phyloP scores from a whole-genome alignment of 2,888 invertebrate species.

The Rhyacophila evoluta region DNA sequence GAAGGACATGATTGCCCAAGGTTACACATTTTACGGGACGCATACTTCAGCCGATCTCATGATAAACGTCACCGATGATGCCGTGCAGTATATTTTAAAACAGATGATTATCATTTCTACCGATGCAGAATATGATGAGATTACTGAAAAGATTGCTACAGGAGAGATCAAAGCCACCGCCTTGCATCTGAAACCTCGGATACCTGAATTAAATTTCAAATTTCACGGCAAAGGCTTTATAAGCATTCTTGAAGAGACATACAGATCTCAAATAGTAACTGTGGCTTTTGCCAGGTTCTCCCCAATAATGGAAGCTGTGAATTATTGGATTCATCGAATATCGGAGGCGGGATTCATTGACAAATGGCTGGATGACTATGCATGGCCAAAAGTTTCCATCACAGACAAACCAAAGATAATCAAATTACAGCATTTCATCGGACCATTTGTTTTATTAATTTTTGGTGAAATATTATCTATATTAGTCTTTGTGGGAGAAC shows the following conservation, averaged over 20 bases:
- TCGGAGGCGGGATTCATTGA: slow-evolving; percentile 48
- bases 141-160: slow-evolving; percentile 41
- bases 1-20: slow-evolving; percentile 48
- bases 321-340: slow-evolving; percentile 47
- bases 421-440: slow-evolving; percentile 41
- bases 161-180: slow-evolving; percentile 41
- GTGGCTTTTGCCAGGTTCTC: slow-evolving; percentile 48
- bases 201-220: slow-evolving; percentile 44
- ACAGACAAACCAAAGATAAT: slow-evolving; percentile 27
- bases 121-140: slow-evolving; percentile 32
- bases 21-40: slow-evolving; percentile 47
- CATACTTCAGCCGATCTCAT: slow-evolving; percentile 32
- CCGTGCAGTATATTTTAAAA: slow-evolving; percentile 40
- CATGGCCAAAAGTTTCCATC: slow-evolving; percentile 29
- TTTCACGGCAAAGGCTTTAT: slow-evolving; percentile 35
- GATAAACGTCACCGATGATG: slow-evolving; percentile 40
- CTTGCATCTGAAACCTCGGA: slow-evolving; percentile 44
- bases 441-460: slow-evolving; percentile 44
- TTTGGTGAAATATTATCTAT: slow-evolving; percentile 33
- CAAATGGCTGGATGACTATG: slow-evolving; percentile 46
- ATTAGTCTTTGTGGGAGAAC: slow-evolving; percentile 40
- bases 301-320: slow-evolving; percentile 38
- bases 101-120: slow-evolving; percentile 30
- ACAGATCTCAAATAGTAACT: slow-evolving; percentile 42
- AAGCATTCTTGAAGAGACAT: slow-evolving; percentile 42